These are phyloP conservation scores for Melanargia galathea DNA, from an alignment of 2,888 invertebrate species.

Conservation along the genomic window DNA sequence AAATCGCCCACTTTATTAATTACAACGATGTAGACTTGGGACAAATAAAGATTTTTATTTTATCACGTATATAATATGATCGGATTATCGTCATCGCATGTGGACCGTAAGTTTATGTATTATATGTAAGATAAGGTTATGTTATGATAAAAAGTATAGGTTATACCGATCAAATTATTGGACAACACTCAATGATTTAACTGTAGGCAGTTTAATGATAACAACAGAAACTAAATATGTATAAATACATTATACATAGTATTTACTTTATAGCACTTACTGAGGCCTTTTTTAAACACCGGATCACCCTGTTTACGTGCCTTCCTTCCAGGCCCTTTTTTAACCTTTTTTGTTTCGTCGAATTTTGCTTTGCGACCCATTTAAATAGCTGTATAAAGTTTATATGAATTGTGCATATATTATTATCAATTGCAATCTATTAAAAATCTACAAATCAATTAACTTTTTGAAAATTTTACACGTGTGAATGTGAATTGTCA, in stretches of 20 bases:
- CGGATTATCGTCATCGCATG: neutral
- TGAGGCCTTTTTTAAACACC: conserved; percentile 82
- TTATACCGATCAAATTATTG: neutral
- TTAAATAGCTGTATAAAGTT: conserved; percentile 18
- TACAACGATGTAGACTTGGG: too few species aligned
- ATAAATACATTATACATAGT: neutral
- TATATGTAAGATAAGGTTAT: conserved; percentile 5
- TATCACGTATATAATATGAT: too few species aligned
- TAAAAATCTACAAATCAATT: neutral
- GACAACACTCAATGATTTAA: neutral
- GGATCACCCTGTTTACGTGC: conserved; percentile 94
- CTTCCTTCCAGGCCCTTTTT: conserved; percentile 93
- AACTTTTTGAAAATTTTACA: neutral
- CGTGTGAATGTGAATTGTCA: neutral
- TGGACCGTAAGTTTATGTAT: neutral
- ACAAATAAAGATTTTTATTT: too few species aligned
- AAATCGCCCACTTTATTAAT: too few species aligned
- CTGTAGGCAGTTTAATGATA: neutral
- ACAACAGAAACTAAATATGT: neutral
- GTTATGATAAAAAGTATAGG: neutral
- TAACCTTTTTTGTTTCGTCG: conserved; percentile 85
- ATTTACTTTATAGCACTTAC: conserved; percentile 57
- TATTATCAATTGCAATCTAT: neutral
- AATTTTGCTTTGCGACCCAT: conserved; percentile 95
- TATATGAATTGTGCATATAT: neutral